Base-by-base conservation (phyloP, 2,113 vertebrate genomes). In the Copsychus sechellarum region DNA sequence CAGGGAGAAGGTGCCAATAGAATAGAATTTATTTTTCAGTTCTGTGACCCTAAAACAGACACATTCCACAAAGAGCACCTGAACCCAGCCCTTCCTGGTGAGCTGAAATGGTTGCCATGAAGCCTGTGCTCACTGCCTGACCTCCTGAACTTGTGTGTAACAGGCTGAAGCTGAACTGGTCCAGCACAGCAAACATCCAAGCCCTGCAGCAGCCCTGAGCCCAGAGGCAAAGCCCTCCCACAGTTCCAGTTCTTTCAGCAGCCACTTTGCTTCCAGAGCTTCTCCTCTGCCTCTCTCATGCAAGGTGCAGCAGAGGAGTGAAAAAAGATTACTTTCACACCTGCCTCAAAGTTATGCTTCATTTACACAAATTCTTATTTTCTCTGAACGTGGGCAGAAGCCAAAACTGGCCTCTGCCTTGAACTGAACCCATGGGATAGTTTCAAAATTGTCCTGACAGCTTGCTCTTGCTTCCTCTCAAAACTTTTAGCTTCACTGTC, bases 61-160 rank as follows among this genome's bases (percentile, higher is more conserved):
- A 22, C 9, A 7, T 85, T 71, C 15, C 28, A n/a, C 12, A 18
- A 61, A 57, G 5, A 72, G 26, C 33, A 66, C 34, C n/a, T 53
- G 50, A 78, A 58, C 14, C 22, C 56, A 89, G 66, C n/a, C 51
- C 21, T 65, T 77, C 38, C 45, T 65, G 28, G 24, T 25, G 38
- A 71, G 10, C 33, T 85, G 1, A 36, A 76, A 38, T 7, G 14
- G 64, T 38, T 54, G 24, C 47, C 74, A 40, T 6, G 29, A 88
- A 54, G 47, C 16, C 60, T 43, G 50, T 3, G 2, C 40, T 83
- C 7, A 0, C 14, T 81, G 62, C 33, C 51, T 1, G 6, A 2
- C 20, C 5, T 34, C 26, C 22, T 0, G 0, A 45, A 26, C 18
- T 26, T 12, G 18, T 26, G 42, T 0, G 3, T 26, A 38, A 62